Evolutionary conservation across 1,140 invertebrate genomes (phyloP).

Genomic region (Drosophila quadrilineata): DNA sequence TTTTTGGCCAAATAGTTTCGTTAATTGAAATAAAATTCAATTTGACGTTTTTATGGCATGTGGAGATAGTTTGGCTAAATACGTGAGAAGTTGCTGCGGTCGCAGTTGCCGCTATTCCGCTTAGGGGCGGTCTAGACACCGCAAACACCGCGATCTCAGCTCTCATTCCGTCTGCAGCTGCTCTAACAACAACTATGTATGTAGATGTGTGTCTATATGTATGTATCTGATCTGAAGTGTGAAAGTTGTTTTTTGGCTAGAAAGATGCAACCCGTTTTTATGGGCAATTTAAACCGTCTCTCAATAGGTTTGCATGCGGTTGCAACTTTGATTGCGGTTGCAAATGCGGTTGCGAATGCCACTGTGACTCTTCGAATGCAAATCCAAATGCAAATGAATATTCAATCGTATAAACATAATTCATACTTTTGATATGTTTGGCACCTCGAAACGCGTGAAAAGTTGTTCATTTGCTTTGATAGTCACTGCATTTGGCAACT

Average conservation of each 20-base stretch:
- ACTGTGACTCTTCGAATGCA: too few relatives aligned
- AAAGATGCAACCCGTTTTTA: conserved; percentile 59
- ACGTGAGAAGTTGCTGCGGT: conserved; percentile 55
- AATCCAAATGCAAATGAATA: conserved; percentile 31
- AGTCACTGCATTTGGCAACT: too few relatives aligned
- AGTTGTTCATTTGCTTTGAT: background rate
- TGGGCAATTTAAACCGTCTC: conserved; percentile 23
- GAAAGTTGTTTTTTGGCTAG: conserved; percentile 52
- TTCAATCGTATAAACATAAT: conserved; percentile 18
- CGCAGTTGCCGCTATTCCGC: conserved; percentile 23
- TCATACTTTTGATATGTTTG: conserved; percentile 6
- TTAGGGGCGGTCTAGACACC: conserved; percentile 18
- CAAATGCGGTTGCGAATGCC: too few relatives aligned
- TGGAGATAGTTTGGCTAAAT: conserved; percentile 68
- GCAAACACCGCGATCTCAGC: conserved; percentile 9
- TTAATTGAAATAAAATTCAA: conserved; percentile 78
- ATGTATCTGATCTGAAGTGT: conserved; percentile 39
- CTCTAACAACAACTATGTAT: too few relatives aligned
- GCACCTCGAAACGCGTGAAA: conserved; percentile 15
- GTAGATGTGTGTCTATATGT: background rate
- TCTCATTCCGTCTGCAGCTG: too few relatives aligned
- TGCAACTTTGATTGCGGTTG: too few relatives aligned
- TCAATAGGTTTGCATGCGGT: conserved; percentile 22
- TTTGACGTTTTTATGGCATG: conserved; percentile 74
- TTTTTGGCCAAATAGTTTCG: conserved; percentile 56